These are phyloP conservation scores for Bombus sylvicola DNA, from an alignment of 1,140 invertebrate species.

Conservation along the genomic window DNA sequence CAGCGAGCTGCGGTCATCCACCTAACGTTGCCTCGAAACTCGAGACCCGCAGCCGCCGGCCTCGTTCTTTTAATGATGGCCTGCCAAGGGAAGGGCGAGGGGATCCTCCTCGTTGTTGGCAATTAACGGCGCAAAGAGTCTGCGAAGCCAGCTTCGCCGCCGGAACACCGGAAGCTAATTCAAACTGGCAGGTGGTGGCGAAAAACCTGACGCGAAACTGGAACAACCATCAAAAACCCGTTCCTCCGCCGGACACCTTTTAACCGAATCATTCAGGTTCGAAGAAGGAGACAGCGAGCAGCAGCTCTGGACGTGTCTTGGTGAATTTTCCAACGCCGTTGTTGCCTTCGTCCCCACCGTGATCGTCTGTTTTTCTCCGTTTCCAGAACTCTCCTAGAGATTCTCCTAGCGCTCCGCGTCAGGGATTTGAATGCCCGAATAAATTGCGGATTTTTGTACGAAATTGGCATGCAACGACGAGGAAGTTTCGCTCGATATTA, in stretches of 20 bases:
- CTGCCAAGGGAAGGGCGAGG: slow-evolving; percentile 29
- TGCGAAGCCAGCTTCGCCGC: slow-evolving; percentile 9
- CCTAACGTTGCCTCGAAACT: slow-evolving; percentile 61
- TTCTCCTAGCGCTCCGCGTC: not conserved
- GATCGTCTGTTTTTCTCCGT: too few species aligned
- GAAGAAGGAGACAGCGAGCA: not conserved
- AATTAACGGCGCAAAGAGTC: slow-evolving; percentile 53
- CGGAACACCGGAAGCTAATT: slow-evolving; percentile 47
- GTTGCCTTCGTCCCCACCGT: too few species aligned
- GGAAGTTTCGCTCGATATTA: too few species aligned
- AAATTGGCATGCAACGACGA: not conserved
- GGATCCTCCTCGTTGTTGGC: slow-evolving; percentile 53
- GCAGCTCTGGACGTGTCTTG: too few species aligned
- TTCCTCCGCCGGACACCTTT: not conserved
- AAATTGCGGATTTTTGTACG: slow-evolving; percentile 9
- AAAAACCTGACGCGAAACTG: slow-evolving; percentile 1
- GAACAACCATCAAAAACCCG: not conserved
- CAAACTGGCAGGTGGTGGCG: slow-evolving; percentile 23
- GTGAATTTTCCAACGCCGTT: not conserved
- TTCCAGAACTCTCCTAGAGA: not conserved
- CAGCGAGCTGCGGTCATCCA: slow-evolving; percentile 63
- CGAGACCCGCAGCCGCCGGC: slow-evolving; percentile 51
- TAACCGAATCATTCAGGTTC: not conserved
- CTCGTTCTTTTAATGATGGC: slow-evolving; percentile 66
- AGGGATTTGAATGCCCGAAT: slow-evolving; percentile 48